Evolutionary conservation across 1,140 invertebrate species (phyloP).

Genomic region (Meloidogyne floridensis): DNA sequence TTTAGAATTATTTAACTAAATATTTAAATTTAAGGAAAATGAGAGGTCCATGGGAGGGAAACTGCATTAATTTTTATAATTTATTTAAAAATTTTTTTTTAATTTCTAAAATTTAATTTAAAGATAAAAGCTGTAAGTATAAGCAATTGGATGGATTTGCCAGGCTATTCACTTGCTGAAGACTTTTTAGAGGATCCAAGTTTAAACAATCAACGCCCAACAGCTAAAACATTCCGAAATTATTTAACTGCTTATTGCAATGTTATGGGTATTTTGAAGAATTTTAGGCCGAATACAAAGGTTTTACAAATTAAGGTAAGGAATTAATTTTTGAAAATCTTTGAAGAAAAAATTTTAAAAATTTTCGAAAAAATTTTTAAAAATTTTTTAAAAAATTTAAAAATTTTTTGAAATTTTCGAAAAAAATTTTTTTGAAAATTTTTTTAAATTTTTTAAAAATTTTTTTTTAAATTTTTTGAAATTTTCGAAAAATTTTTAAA

Average conservation of each 20-base stretch:
- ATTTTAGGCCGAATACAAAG: slow-evolving; percentile 40
- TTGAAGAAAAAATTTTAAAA: no score
- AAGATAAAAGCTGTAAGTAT: slow-evolving; percentile 59
- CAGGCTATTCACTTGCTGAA: slow-evolving; percentile 53
- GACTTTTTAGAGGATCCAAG: slow-evolving; percentile 43
- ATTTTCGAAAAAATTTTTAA: no score
- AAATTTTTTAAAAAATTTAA: no score
- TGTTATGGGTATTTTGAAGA: slow-evolving; percentile 39
- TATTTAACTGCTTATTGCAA: slow-evolving; percentile 54
- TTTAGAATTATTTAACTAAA: no score
- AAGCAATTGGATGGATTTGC: slow-evolving; percentile 58
- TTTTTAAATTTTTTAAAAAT: slow-evolving; percentile 10
- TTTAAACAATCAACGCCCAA: slow-evolving; percentile 40
- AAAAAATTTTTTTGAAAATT: slow-evolving; percentile 2
- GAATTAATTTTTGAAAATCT: no score
- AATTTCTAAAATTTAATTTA: not conserved
- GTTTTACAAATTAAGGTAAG: slow-evolving; percentile 42
- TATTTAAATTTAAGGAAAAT: no score
- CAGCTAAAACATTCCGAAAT: slow-evolving; percentile 43
- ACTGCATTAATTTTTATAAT: no score
- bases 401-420: no score
- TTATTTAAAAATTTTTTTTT: slow-evolving; percentile 24
- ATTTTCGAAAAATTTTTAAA: no score
- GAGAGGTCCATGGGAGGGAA: no score
- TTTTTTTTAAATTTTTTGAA: slow-evolving; percentile 28